A percentile compares a stretch with the other conserved stretches of the same genome.
Conservation (phyloP, 1,140 invertebrate genomes). For the Helicoverpa zea region DNA sequence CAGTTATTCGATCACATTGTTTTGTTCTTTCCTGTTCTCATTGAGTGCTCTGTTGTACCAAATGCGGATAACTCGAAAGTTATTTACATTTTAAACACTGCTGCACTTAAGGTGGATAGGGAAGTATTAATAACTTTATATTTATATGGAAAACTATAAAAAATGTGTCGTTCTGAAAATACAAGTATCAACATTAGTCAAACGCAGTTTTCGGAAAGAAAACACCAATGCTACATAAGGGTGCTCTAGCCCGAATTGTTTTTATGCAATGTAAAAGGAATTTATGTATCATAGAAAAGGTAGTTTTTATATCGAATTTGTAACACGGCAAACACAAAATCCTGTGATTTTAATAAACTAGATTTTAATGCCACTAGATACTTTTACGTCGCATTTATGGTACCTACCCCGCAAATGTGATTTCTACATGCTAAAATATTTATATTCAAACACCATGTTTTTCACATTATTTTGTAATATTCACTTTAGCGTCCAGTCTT, state of each 20-base stretch:
- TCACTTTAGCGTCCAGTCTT: background rate
- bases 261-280: background rate
- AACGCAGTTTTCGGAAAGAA: background rate
- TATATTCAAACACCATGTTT: background rate
- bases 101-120: conserved; percentile 85
- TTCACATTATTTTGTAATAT: background rate
- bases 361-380: conserved; percentile 11
- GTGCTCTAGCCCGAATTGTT: background rate
- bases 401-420: conserved; percentile 11
- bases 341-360: conserved; percentile 24
- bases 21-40: conserved; percentile 78
- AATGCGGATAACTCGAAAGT: conserved; percentile 83
- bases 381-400: conserved; percentile 32
- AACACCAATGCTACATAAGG: background rate
- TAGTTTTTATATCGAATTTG: background rate
- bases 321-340: conserved; percentile 9
- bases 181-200: conserved; percentile 22
- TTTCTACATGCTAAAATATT: background rate
- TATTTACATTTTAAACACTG: conserved; percentile 81
- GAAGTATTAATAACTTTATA: conserved; percentile 54
- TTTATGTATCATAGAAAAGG: background rate
- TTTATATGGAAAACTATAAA: conserved; percentile 17
- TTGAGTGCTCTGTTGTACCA: conserved; percentile 82
- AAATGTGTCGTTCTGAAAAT: conserved; percentile 25
- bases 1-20: conserved; percentile 52